Percentiles rank a stretch among this genome's conserved stretches.
Conservation (phyloP, 2,113 vertebrate genomes). For the Struthio camelus region DNA sequence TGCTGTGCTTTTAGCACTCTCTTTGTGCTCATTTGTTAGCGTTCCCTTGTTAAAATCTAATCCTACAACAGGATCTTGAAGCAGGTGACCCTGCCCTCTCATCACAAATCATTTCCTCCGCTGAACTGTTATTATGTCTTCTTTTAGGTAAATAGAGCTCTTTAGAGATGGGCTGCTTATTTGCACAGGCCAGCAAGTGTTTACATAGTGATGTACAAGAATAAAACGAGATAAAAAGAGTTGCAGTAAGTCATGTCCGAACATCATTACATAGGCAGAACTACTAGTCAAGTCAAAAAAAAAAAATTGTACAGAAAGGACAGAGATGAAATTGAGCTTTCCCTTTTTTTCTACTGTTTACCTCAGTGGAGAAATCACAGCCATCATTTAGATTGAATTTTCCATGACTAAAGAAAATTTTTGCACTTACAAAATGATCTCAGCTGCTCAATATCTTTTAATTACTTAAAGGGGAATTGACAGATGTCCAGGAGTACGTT, state of each 20-base stretch:
- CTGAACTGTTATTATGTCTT: background rate
- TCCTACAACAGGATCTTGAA: background rate
- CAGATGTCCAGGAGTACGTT: background rate
- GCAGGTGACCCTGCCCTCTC: background rate
- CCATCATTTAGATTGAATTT: background rate
- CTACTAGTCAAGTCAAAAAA: background rate
- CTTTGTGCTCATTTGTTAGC: background rate
- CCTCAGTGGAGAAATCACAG: background rate
- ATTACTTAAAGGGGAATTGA: background rate
- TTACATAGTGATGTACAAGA: background rate
- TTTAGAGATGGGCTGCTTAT: background rate
- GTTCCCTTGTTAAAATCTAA: background rate
- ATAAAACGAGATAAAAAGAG: background rate
- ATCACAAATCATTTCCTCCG: background rate
- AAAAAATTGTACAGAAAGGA: background rate
- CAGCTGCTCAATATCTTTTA: background rate
- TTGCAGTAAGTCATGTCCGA: background rate
- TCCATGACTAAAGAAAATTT: background rate
- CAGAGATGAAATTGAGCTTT: background rate
- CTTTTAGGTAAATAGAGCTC: background rate
- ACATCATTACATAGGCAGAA: background rate
- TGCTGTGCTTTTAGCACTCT: background rate
- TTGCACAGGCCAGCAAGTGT: background rate
- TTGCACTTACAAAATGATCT: background rate
- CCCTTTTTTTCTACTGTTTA: background rate